A percentile compares a stretch with the other conserved stretches of the same genome.
phyloP scores from a whole-genome alignment of 1,140 invertebrate genomes.

The Nautilus pompilius region DNA sequence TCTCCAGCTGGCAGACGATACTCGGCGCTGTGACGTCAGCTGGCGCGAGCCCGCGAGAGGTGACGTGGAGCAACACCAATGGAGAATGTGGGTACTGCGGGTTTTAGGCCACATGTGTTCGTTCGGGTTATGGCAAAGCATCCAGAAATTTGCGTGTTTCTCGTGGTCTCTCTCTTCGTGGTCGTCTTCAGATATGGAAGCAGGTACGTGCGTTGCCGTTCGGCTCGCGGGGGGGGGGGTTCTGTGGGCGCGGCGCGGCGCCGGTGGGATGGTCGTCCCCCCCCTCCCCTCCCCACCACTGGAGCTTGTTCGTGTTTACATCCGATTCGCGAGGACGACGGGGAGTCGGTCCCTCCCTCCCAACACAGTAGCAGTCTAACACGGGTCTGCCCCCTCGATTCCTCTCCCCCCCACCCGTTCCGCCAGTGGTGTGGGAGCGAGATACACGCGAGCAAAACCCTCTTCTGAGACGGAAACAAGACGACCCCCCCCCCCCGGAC shows the following conservation, averaged over 20 bases:
- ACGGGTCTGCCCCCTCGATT: neutral
- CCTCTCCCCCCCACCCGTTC: no score
- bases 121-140: slow-evolving; percentile 32
- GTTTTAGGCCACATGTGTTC: slow-evolving; percentile 17
- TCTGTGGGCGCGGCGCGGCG: neutral
- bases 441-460: no score
- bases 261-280: neutral
- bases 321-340: neutral
- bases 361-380: neutral
- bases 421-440: no score
- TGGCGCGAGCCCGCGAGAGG: neutral
- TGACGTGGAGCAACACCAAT: slow-evolving; percentile 7
- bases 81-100: slow-evolving; percentile 2
- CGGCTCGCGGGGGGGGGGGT: neutral
- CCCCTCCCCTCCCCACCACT: neutral
- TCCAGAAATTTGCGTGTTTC: slow-evolving; percentile 25
- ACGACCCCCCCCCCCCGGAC: no score
- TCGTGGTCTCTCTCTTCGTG: slow-evolving; percentile 16
- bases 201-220: slow-evolving; percentile 18
- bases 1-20: no score
- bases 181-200: slow-evolving; percentile 26
- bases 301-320: neutral
- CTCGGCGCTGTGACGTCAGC: no score
- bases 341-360: neutral
- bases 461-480: no score